A percentile compares a stretch with the other conserved stretches of the same genome.
Evolutionary conservation across 2,113 vertebrate genomes (phyloP).

Genomic region (Eolophus roseicapilla): DNA sequence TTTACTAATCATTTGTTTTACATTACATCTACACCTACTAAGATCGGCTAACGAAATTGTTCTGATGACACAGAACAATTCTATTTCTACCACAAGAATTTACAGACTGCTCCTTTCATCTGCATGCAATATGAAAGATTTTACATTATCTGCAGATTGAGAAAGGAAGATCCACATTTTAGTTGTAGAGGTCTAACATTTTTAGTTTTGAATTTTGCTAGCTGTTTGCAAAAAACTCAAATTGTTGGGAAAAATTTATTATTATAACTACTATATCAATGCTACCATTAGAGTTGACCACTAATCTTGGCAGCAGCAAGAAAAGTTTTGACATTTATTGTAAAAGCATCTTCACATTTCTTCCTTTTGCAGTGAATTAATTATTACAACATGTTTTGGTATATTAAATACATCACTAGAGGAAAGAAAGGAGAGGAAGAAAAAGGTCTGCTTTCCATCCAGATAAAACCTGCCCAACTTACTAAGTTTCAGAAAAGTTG

Average conservation of each 20-base stretch:
- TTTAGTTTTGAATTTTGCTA: neutral
- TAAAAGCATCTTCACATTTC: neutral
- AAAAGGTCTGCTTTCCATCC: neutral
- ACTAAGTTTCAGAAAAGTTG: neutral
- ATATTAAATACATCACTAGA: fast-evolving
- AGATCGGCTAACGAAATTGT: neutral
- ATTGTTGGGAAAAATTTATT: neutral
- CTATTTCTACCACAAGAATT: neutral
- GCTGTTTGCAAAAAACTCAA: neutral
- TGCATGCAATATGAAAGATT: neutral
- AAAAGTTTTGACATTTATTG: neutral
- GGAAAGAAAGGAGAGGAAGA: neutral
- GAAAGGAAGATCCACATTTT: neutral
- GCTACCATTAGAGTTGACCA: neutral
- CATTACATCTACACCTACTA: neutral
- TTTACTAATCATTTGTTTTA: neutral
- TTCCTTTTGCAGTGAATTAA: neutral
- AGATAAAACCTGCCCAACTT: neutral
- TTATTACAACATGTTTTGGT: neutral
- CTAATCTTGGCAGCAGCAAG: neutral
- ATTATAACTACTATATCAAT: neutral
- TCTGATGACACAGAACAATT: neutral
- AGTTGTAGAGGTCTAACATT: neutral
- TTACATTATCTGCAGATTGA: neutral
- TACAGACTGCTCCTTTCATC: neutral